Evolutionary conservation across 2,113 vertebrate species (phyloP).

Genomic region (Picathartes gymnocephalus): DNA sequence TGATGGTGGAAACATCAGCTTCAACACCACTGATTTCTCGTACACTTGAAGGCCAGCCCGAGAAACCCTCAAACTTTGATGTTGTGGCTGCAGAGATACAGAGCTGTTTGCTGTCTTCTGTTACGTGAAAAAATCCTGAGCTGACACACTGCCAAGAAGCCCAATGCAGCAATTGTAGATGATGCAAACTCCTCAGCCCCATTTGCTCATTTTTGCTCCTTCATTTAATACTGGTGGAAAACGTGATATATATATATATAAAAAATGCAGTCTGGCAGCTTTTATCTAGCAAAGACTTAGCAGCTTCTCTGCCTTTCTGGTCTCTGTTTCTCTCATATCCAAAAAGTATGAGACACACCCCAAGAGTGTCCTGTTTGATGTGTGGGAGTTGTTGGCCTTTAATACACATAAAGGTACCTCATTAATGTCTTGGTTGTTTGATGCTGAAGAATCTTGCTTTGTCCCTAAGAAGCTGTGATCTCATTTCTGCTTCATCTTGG

Average conservation of each 20-base stretch:
- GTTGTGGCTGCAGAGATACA: background rate
- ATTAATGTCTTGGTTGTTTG: background rate
- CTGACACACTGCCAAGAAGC: background rate
- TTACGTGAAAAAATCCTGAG: background rate
- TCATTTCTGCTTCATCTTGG: background rate
- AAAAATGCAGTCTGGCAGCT: background rate
- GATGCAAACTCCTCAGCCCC: background rate
- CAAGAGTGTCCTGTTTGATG: background rate
- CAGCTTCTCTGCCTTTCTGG: background rate
- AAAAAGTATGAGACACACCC: background rate
- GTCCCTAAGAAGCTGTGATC: background rate
- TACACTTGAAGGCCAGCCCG: background rate
- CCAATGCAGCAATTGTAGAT: background rate
- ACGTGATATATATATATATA: background rate
- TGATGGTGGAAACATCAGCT: background rate
- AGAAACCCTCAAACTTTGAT: background rate
- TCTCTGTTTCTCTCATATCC: background rate
- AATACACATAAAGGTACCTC: background rate
- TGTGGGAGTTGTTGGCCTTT: background rate
- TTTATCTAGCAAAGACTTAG: background rate
- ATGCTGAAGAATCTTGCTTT: background rate
- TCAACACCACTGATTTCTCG: rapidly evolving
- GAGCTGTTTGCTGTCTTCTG: background rate
- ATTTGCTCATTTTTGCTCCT: background rate
- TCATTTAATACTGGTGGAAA: background rate